Percentiles rank a stretch among this genome's conserved stretches.
Conservation (phyloP, 23 tunicate genomes). For the Ascidia mentula region DNA sequence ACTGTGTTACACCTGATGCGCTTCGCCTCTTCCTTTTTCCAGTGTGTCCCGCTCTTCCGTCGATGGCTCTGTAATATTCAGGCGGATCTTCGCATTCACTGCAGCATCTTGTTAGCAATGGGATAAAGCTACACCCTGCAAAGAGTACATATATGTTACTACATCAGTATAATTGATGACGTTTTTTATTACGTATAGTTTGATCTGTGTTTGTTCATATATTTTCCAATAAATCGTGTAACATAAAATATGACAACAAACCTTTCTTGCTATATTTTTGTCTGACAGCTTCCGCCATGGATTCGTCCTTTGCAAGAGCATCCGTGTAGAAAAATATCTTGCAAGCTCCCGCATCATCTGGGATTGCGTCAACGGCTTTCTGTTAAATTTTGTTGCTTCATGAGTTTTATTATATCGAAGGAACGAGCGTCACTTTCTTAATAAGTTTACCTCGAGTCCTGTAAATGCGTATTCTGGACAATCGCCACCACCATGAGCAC, state of each 20-base stretch:
- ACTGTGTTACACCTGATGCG: too few relatives aligned
- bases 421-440: too few relatives aligned
- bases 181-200: too few relatives aligned
- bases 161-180: background rate
- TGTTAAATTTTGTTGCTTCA: too few relatives aligned
- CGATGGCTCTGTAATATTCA: slow-evolving; percentile 63
- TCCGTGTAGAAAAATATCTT: slow-evolving; percentile 74
- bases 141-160: too few relatives aligned
- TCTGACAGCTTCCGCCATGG: background rate
- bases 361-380: slow-evolving; percentile 49
- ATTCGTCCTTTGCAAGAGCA: slow-evolving; percentile 54
- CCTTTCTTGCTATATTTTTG: slow-evolving; percentile 29
- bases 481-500: slow-evolving; percentile 77
- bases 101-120: slow-evolving; percentile 78
- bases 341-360: slow-evolving; percentile 46
- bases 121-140: slow-evolving; percentile 57
- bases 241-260: background rate
- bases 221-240: too few relatives aligned
- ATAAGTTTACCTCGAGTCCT: slow-evolving; percentile 38
- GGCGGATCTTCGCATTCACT: slow-evolving; percentile 56
- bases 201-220: too few relatives aligned
- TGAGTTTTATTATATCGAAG: too few relatives aligned
- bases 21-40: background rate
- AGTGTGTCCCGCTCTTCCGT: background rate
- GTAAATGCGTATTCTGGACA: slow-evolving; percentile 62